Evolutionary conservation across 2,888 invertebrate genomes (phyloP).

Genomic region (Sinotaia quadrata): DNA sequence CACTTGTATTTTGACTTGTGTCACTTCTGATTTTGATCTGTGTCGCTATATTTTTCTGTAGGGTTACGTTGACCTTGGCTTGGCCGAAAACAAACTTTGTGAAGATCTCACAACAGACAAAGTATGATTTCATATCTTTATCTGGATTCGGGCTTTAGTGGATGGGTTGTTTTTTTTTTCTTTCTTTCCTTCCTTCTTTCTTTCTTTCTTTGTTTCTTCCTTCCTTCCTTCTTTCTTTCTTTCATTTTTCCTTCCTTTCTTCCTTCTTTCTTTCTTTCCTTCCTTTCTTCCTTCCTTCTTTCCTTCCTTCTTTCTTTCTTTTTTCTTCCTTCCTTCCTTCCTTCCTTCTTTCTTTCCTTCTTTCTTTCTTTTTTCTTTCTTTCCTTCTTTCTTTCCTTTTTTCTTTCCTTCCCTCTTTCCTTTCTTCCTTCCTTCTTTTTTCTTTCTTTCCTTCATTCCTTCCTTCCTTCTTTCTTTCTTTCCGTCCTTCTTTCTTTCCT

Average conservation of each 20-base stretch:
- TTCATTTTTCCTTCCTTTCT: background rate
- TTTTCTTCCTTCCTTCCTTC: background rate
- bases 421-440: background rate
- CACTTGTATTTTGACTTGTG: background rate
- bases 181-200: background rate
- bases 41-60: conserved; percentile 15
- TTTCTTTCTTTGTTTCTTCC: conserved; percentile 14
- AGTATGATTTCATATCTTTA: conserved; percentile 21
- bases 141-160: background rate
- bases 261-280: background rate
- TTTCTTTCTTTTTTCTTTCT: background rate
- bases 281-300: background rate
- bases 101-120: conserved; percentile 34
- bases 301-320: conserved; percentile 1
- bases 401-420: background rate
- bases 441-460: too few relatives aligned
- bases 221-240: conserved; percentile 1
- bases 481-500: too few relatives aligned
- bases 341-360: background rate
- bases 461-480: too few relatives aligned
- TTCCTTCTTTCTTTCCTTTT: background rate
- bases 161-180: background rate
- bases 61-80: conserved; percentile 37
- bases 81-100: conserved; percentile 37
- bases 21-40: conserved; percentile 5